phyloP scores from a whole-genome alignment of 1,140 invertebrate genomes.

The Sitodiplosis mosellana region DNA sequence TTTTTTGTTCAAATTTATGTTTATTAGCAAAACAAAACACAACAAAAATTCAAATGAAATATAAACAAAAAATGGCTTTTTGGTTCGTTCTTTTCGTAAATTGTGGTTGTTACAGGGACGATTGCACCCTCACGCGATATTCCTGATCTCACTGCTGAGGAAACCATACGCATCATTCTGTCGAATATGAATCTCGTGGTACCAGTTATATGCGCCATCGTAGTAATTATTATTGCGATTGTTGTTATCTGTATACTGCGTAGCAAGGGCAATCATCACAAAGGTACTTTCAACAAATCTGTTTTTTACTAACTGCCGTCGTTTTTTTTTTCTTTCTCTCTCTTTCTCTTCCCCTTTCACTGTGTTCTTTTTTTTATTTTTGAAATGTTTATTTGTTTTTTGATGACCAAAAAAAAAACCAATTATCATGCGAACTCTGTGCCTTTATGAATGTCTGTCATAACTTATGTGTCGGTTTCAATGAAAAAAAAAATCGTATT shows the following conservation, averaged over 20 bases:
- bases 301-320: constrained; percentile 13
- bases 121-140: constrained; percentile 78
- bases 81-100: background rate
- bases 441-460: too few relatives aligned
- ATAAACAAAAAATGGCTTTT: background rate
- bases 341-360: constrained; percentile 12
- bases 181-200: constrained; percentile 84
- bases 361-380: background rate
- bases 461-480: too few relatives aligned
- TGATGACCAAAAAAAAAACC: too few relatives aligned
- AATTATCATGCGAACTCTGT: too few relatives aligned
- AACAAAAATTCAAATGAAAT: constrained; percentile 6
- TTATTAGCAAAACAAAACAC: constrained; percentile 3
- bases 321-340: constrained; percentile 13
- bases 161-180: constrained; percentile 63
- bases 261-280: constrained; percentile 58
- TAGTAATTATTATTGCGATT: constrained; percentile 80
- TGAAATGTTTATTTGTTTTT: constrained; percentile 4
- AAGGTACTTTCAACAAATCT: constrained; percentile 39
- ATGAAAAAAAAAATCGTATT: too few relatives aligned
- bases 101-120: constrained; percentile 59
- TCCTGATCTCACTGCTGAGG: constrained; percentile 53
- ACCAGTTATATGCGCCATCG: constrained; percentile 75
- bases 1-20: background rate
- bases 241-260: constrained; percentile 77